Evolutionary conservation across 2,888 invertebrate genomes (phyloP).

Genomic region (Serrognathus titanus): DNA sequence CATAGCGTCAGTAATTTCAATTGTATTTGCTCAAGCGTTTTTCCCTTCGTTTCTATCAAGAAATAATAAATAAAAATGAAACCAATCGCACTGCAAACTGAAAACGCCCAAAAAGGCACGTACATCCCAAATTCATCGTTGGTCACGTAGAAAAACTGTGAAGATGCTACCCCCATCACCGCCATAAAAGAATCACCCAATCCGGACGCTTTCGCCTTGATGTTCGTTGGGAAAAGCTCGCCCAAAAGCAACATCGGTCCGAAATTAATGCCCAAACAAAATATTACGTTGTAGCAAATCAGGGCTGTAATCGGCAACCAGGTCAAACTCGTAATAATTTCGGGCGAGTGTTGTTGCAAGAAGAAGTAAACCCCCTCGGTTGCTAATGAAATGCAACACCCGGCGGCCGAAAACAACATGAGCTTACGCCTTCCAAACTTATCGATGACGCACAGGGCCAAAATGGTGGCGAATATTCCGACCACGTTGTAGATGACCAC

Average conservation of each 20-base stretch:
- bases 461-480: slow-evolving; percentile 56
- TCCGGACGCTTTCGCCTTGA: slow-evolving; percentile 56
- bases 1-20: slow-evolving; percentile 34
- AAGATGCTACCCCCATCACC: slow-evolving; percentile 49
- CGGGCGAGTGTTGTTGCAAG: slow-evolving; percentile 40
- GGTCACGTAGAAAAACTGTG: slow-evolving; percentile 53
- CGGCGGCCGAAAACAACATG: slow-evolving; percentile 54
- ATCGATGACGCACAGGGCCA: slow-evolving; percentile 59
- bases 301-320: slow-evolving; percentile 53
- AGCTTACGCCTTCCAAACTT: slow-evolving; percentile 62
- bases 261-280: slow-evolving; percentile 53
- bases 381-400: slow-evolving; percentile 46
- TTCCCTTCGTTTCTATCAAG: slow-evolving; percentile 69
- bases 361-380: slow-evolving; percentile 49
- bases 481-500: slow-evolving; percentile 59
- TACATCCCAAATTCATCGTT: slow-evolving; percentile 56
- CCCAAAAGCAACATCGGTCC: slow-evolving; percentile 52
- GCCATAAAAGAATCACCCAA: slow-evolving; percentile 55
- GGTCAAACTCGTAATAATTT: slow-evolving; percentile 21
- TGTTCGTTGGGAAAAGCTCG: slow-evolving; percentile 55
- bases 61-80: slow-evolving; percentile 57
- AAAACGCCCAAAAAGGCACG: slow-evolving; percentile 64
- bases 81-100: slow-evolving; percentile 58
- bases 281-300: slow-evolving; percentile 51
- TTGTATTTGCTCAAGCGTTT: slow-evolving; percentile 66